Base-by-base conservation (phyloP, 2,888 invertebrate species). In the Tiphia femorata region DNA sequence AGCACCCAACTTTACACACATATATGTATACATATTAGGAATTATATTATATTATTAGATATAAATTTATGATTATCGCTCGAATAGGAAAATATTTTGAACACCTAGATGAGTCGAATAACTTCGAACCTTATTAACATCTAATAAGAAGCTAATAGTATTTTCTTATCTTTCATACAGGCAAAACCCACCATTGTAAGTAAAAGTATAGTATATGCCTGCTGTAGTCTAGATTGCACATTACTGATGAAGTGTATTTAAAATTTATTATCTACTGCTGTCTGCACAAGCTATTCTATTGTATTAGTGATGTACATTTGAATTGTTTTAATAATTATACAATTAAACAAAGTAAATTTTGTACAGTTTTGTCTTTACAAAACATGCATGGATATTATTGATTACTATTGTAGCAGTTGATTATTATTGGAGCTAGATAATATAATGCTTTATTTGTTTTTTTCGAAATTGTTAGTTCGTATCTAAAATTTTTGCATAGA, bases 121-220 rank as follows among this genome's bases (percentile, higher is more conserved):
- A 38, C 17, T 3, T 10, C 8, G 10, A 38, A 2, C 17, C 3
- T 19, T n/a, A 20, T 12, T 10, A 10, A 44, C 19, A 30, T 7
- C 8, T 17, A 27, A 5, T 12, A 8, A 23, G 3, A 41, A 16
- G 19, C 19, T 49, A 49, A 49, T 50, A 19, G n/a, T 27, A 25
- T 72, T 72, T 73, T 69, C 64, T 77, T 77, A 65, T 64, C 56
- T 81, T 76, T 72, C 74, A 73, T 70, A 70, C 83, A 87, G 88
- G 88, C 88, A 75, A 88, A 88, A 81, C 87, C 87, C 68, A 86
- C 85, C 80, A 86, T 86, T 85, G 88, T 88, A 87, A 88, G 88
- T 88, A 87, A 77, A n/a, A 72, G 62, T 55, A 64, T 62, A 51
- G 30, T 67, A 58, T 67, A 66, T 64, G 67, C 63, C 62, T 66